Base-by-base conservation (phyloP, 2,113 vertebrate genomes). In the Neofelis nebulosa region DNA sequence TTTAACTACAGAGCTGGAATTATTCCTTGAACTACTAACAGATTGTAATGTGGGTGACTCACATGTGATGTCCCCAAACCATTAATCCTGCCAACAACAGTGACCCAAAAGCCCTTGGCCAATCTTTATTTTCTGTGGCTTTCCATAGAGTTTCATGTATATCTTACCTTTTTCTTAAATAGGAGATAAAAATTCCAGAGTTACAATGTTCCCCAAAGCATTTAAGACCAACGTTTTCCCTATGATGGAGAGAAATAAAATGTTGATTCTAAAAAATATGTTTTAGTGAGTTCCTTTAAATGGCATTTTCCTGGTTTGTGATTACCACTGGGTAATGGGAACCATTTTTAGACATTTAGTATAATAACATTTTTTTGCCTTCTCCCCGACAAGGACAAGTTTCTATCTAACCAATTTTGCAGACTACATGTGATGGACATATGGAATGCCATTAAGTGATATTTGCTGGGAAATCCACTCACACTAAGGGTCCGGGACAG, bases 41-140 rank as follows among this genome's bases (percentile, higher is more conserved):
- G 78, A 29, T 4, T 23, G 27, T 21, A 2, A 31, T 0, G 8
- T 19, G 66, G 3, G 13, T 0, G 12, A 25, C 7, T 45, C 13
- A 19, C 11, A 12, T 15, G 21, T 14, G 0, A 41, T 1, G 2
- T 4, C 41, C 16, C 11, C 25, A 52, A 19, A 57, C 27, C 13
- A 27, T 38, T 38, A 84, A 9, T 31, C 4, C 5, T 3, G 12
- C 8, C 63, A 27, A 41, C 19, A 0, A 7, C 8, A 4, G 29
- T 15, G 4, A 55, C 15, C 45, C 11, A 33, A 7, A 5, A 10
- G 8, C 14, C 4, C 25, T 33, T 1, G 1, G 8, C 50, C 21
- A 12, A 23, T 31, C 41, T 63, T 5, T n/a, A 12, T 16, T 57
- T 4, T 13, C 1, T 4, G 0, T 3, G 14, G 29, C 2, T 52